These are phyloP conservation scores for Tryphoninae sp. DNA, from an alignment of 2,888 invertebrate genomes.

Conservation along the genomic window DNA sequence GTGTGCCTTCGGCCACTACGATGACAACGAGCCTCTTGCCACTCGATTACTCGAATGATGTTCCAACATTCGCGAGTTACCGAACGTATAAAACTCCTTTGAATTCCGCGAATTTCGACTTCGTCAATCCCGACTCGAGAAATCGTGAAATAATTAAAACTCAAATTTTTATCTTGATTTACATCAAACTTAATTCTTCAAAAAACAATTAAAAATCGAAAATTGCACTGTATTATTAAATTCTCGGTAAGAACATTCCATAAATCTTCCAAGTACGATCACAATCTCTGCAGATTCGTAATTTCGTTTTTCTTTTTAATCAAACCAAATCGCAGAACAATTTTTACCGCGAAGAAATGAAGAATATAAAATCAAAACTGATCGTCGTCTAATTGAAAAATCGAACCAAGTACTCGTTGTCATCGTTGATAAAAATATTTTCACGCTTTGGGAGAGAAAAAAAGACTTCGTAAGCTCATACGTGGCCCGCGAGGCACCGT, in stretches of 20 bases:
- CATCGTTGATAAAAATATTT: neutral
- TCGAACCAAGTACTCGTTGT: neutral
- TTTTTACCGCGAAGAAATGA: no score
- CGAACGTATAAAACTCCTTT: neutral
- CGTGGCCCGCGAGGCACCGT: neutral
- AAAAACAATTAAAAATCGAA: neutral
- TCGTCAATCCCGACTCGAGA: neutral
- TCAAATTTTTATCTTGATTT: neutral
- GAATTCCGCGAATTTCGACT: neutral
- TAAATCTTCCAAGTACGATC: constrained; percentile 16
- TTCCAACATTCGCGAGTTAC: neutral
- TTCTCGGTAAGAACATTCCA: neutral
- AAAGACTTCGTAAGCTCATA: neutral
- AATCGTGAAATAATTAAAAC: neutral
- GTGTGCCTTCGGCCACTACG: neutral
- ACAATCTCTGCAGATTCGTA: neutral
- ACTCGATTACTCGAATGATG: constrained; percentile 15
- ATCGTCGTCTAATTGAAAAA: no score
- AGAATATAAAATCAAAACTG: no score
- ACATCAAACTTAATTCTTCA: no score
- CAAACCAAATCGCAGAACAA: no score
- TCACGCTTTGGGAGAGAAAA: neutral
- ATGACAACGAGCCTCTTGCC: constrained; percentile 8
- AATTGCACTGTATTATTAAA: constrained; percentile 4
- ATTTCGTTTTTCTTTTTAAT: neutral